phyloP scores from a whole-genome alignment of 2,113 vertebrate species.

The Synchiropus splendidus region DNA sequence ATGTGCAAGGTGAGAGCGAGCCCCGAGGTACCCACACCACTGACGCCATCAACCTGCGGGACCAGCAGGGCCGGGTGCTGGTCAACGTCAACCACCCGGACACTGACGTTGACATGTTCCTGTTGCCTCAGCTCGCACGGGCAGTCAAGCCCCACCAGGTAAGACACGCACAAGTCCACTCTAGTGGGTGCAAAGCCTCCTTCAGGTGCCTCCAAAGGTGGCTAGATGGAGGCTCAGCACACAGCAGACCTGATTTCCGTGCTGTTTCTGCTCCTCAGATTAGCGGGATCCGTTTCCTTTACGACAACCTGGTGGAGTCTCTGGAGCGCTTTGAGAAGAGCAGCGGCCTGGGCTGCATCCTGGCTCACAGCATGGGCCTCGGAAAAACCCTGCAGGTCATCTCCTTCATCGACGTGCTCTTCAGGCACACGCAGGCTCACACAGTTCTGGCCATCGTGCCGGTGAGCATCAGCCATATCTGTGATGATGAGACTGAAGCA shows the following conservation, averaged over 20 bases:
- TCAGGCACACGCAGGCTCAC: constrained; percentile 86
- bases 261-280: constrained; percentile 69
- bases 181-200: not conserved
- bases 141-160: constrained; percentile 95
- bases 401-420: constrained; percentile 89
- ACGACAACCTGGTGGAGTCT: constrained; percentile 93
- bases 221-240: no score
- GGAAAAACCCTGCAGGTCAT: constrained; percentile 97
- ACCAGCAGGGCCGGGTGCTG: constrained; percentile 79
- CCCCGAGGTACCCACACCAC: constrained; percentile 75
- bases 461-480: constrained; percentile 65
- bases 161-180: no score
- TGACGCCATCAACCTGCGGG: constrained; percentile 79
- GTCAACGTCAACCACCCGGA: constrained; percentile 87
- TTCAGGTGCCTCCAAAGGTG: not conserved
- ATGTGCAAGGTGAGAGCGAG: constrained; percentile 63
- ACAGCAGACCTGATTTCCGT: no score
- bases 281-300: constrained; percentile 91
- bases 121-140: constrained; percentile 78
- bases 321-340: constrained; percentile 82
- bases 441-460: constrained; percentile 96
- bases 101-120: constrained; percentile 79
- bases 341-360: constrained; percentile 91
- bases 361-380: constrained; percentile 96
- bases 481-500: not conserved